Percentiles rank a stretch among this genome's conserved stretches.
These are phyloP conservation scores for Trichosurus vulpecula DNA, from an alignment of 2,797 vertebrate species.

Conservation along the genomic window DNA sequence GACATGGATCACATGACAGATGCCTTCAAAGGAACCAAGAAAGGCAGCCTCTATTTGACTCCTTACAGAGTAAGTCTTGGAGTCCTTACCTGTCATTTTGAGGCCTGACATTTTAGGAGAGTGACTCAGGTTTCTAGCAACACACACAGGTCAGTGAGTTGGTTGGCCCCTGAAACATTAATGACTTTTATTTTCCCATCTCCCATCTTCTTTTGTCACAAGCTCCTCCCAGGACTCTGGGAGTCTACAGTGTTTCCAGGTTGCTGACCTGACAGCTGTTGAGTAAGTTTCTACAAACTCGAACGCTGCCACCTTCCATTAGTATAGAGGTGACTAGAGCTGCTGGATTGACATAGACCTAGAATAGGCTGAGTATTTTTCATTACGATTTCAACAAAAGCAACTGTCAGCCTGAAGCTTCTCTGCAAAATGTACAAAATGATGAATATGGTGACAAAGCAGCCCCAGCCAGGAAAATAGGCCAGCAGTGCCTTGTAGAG, in stretches of 20 bases:
- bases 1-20: conserved; percentile 93
- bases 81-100: conserved; percentile 16
- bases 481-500: background rate
- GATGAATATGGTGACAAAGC: background rate
- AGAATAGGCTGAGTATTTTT: background rate
- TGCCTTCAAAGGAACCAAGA: conserved; percentile 95
- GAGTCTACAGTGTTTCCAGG: background rate
- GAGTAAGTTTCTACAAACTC: background rate
- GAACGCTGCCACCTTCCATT: background rate
- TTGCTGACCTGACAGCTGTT: background rate
- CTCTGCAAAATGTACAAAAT: background rate
- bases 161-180: conserved; percentile 46
- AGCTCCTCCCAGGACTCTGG: background rate
- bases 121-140: conserved; percentile 16
- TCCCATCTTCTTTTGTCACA: background rate
- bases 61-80: conserved; percentile 92
- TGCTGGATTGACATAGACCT: background rate
- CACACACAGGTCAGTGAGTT: conserved; percentile 41
- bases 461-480: conserved; percentile 34
- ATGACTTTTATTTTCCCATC: conserved; percentile 5
- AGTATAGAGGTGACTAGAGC: background rate
- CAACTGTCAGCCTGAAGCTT: background rate
- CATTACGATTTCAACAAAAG: background rate
- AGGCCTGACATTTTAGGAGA: conserved; percentile 29
- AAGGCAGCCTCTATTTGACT: conserved; percentile 94